Evolutionary conservation across 1,140 invertebrate species (phyloP).

Genomic region (Polyergus mexicanus): DNA sequence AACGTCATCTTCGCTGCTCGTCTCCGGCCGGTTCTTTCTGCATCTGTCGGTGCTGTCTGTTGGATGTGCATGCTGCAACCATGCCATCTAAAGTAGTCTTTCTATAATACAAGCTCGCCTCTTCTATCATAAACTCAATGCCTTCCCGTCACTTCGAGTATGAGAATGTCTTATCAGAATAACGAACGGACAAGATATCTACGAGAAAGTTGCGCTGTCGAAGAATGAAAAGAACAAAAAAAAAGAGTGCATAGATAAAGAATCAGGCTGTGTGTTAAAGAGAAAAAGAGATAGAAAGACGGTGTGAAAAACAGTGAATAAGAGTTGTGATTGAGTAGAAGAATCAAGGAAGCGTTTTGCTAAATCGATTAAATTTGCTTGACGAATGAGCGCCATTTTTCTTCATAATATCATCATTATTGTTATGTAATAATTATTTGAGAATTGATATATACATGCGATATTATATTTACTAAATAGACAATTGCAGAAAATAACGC

Average conservation of each 20-base stretch:
- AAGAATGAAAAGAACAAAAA: constrained; percentile 4
- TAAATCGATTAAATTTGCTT: constrained; percentile 38
- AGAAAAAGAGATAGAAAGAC: constrained; percentile 27
- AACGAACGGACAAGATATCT: constrained; percentile 8
- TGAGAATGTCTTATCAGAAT: constrained; percentile 20
- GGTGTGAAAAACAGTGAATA: constrained; percentile 38
- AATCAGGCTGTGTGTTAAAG: neutral
- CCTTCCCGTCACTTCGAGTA: constrained; percentile 7
- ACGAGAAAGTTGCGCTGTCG: constrained; percentile 5
- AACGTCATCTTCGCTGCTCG: constrained; percentile 31
- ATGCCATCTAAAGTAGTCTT: constrained; percentile 51
- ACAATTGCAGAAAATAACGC: neutral
- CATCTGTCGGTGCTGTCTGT: constrained; percentile 34
- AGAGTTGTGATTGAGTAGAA: constrained; percentile 33
- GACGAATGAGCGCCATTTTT: constrained; percentile 29
- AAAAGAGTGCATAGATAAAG: constrained; percentile 7
- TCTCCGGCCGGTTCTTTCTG: neutral
- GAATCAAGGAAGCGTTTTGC: constrained; percentile 39
- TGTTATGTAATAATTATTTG: neutral
- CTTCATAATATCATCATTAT: neutral
- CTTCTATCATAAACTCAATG: constrained; percentile 25
- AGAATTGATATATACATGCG: neutral
- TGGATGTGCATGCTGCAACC: constrained; percentile 49
- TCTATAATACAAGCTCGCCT: constrained; percentile 54
- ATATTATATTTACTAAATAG: neutral